Percentiles rank a stretch among this genome's conserved stretches.
These are phyloP conservation scores for Dinomys branickii DNA, from an alignment of 2,113 vertebrate genomes.

Conservation along the genomic window DNA sequence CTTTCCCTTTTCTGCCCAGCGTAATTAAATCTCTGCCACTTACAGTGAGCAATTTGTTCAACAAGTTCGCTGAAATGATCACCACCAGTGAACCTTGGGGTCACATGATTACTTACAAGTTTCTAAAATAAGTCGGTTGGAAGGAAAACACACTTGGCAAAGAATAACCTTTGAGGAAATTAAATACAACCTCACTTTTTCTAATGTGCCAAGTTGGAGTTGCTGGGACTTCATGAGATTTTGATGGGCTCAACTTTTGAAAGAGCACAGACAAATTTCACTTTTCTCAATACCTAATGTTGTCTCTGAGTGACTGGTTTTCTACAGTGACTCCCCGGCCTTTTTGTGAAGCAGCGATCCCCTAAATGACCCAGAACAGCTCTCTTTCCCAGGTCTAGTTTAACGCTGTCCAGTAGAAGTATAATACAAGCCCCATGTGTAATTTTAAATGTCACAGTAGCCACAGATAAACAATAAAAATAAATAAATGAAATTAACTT, in stretches of 20 bases:
- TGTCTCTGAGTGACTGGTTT: not conserved
- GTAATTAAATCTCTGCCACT: not conserved
- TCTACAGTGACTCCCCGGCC: not conserved
- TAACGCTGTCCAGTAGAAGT: not conserved
- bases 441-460: constrained; percentile 4
- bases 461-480: not conserved
- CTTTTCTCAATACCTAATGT: not conserved
- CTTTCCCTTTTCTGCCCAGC: constrained; percentile 12
- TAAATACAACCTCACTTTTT: not conserved
- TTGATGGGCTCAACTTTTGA: not conserved
- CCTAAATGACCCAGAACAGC: not conserved
- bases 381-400: not conserved
- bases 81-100: not conserved
- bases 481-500: constrained; percentile 7
- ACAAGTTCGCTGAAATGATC: constrained; percentile 6
- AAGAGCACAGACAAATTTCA: not conserved
- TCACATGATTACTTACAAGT: not conserved
- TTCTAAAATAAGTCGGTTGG: constrained; percentile 44
- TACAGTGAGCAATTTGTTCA: constrained; percentile 23
- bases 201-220: not conserved
- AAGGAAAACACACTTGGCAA: not conserved
- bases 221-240: not conserved
- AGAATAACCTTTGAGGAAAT: constrained; percentile 20
- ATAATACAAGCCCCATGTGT: not conserved
- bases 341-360: not conserved